Evolutionary conservation across 37 sponge, comb jelly and placozoan species (phyloP).

Genomic region (Crambe crambe): DNA sequence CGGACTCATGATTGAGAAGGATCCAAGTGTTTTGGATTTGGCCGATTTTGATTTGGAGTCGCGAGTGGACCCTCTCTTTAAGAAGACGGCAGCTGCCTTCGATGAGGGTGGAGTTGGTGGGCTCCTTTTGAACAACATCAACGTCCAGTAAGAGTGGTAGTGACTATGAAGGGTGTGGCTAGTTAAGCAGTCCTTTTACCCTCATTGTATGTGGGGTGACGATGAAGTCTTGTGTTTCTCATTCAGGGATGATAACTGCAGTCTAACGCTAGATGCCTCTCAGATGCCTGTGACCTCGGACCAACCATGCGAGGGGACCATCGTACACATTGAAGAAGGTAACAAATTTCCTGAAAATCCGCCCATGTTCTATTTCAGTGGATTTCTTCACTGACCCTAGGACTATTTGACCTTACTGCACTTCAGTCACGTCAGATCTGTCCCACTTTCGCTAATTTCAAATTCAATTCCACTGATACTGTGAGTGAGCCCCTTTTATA

Average conservation of each 20-base stretch:
- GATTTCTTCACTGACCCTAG: neutral
- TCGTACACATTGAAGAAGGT: constrained; percentile 8
- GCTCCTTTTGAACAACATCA: constrained; percentile 67
- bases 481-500: neutral
- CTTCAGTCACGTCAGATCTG: constrained; percentile 11
- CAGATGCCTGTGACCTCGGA: neutral
- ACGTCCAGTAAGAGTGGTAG: neutral
- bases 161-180: no score
- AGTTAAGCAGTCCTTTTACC: no score
- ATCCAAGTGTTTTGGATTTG: constrained; percentile 48
- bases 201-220: neutral
- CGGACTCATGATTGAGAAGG: constrained; percentile 52
- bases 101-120: constrained; percentile 84
- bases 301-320: neutral
- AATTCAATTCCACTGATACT: constrained; percentile 11
- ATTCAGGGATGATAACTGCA: constrained; percentile 11
- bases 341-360: neutral
- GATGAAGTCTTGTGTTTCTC: neutral
- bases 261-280: constrained; percentile 8
- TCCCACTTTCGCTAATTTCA: constrained; percentile 48
- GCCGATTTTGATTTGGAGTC: constrained; percentile 70
- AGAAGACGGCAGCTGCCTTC: constrained; percentile 74
- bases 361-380: no score
- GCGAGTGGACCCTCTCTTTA: constrained; percentile 84
- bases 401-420: neutral